Evolutionary conservation across 2,888 invertebrate species (phyloP), one percentile per base, ranked within the genome.

Genomic region (Hylaea fasciaria): DNA sequence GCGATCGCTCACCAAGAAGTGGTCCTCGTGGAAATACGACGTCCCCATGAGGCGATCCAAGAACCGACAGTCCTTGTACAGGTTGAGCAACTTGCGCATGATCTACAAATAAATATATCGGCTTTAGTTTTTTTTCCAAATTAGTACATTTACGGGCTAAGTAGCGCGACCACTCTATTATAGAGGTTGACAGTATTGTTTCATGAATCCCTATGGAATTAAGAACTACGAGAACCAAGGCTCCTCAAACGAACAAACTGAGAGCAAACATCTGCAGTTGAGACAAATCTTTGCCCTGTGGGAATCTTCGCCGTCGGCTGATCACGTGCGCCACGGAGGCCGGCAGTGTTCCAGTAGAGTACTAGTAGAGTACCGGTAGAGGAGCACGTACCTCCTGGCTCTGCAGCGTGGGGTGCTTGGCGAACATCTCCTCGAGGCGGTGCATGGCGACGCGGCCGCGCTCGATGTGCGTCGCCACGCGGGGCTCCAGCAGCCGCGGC

Each of bases 21-120:
- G 95, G 77, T 95, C 94, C 76, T 96, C 96, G 69, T 96, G 96
- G 85, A 98, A 98, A 86, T 96, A 97, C 3, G 95, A 94, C 0
- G 97, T 97, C 49, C 96, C 96, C 93, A 98, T 95, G 57, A 97
- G 90, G 71, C 96, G 96, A 86, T 98, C 97, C 83, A 98, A 93
- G 78, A 95, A 96, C 71, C 97, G 95, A 77, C 97, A 97, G 81
- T 97, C 96, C 81, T 96, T 97, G 81, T 97, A 97, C 44, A 97
- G 94, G 76, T 95, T 94, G 61, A 97, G 87, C 45, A 97, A 88
- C 84, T 96, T 96, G 70, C 95, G 94, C 94, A 97, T 95, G 28
- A 96, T 95, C 94, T 93, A 85, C 59, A 91, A 89, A 59, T 66
- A 48, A 66, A 66, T 64, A 60, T 64, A 60, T 53, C 32, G 28